phyloP scores from a whole-genome alignment of 37 sponge, comb jelly and placozoan species.

The Ephydatia muelleri region DNA sequence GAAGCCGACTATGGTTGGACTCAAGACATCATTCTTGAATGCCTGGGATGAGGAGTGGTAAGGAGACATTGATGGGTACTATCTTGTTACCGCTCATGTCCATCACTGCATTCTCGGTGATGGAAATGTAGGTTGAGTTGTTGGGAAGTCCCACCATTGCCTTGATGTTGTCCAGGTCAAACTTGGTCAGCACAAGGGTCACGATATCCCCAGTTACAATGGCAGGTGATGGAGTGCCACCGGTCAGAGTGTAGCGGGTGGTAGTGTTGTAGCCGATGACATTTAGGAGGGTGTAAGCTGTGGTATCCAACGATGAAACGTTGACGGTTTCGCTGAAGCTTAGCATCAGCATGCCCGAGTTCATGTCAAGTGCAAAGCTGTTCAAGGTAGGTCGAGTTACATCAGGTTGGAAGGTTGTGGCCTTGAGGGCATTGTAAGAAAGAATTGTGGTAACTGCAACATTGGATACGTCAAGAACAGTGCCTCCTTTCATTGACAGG shows the following conservation, averaged over 20 bases:
- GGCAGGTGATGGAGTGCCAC: constrained; percentile 68
- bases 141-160: constrained; percentile 69
- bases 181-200: constrained; percentile 62
- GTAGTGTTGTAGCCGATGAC: constrained; percentile 43
- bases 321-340: constrained; percentile 87
- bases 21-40: constrained; percentile 57
- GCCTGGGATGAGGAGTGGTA: constrained; percentile 38
- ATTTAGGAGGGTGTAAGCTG: constrained; percentile 74
- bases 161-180: constrained; percentile 80
- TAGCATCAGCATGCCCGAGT: constrained; percentile 52
- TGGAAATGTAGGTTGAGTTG: constrained; percentile 52
- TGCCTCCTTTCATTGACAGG: constrained; percentile 64
- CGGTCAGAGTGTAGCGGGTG: constrained; percentile 59
- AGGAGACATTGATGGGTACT: constrained; percentile 47
- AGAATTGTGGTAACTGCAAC: constrained; percentile 63
- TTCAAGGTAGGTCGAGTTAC: constrained; percentile 68
- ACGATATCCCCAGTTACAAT: constrained; percentile 60
- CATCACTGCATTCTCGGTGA: constrained; percentile 37
- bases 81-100: constrained; percentile 80
- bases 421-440: constrained; percentile 52
- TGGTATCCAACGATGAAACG: constrained; percentile 70
- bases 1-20: constrained; percentile 67
- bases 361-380: constrained; percentile 66
- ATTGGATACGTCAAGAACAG: constrained; percentile 69
- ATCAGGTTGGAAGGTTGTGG: constrained; percentile 63